Conservation (phyloP, 2,888 invertebrate genomes). For the Nineta flava region DNA sequence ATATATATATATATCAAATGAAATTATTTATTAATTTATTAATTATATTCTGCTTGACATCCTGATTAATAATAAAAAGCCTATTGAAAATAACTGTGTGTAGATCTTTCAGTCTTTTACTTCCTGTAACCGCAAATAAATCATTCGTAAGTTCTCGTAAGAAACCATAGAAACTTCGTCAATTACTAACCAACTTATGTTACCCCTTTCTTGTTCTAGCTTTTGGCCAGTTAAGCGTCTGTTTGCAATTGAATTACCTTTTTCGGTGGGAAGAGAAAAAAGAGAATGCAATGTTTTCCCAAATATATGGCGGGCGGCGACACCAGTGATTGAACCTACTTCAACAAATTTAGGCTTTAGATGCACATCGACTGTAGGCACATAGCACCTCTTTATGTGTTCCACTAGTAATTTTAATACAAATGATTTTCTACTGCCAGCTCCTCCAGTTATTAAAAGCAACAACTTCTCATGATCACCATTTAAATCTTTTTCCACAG, state of each 20-base stretch:
- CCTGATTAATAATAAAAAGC: too few relatives aligned
- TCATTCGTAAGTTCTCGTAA: constrained; percentile 13
- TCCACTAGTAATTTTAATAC: too few relatives aligned
- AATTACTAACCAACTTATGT: too few relatives aligned
- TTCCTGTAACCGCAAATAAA: constrained; percentile 7
- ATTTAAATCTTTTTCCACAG: constrained; percentile 4
- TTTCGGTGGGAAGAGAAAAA: constrained; percentile 11
- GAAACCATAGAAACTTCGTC: constrained; percentile 12
- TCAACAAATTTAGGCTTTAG: constrained; percentile 10
- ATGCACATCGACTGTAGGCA: constrained; percentile 2
- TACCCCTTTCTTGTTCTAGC: constrained; percentile 11
- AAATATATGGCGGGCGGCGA: constrained; percentile 9
- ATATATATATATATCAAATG: too few relatives aligned
- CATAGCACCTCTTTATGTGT: too few relatives aligned
- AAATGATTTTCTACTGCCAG: too few relatives aligned
- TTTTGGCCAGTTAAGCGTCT: constrained; percentile 11
- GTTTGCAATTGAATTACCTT: constrained; percentile 10
- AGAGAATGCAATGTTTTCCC: constrained; percentile 11
- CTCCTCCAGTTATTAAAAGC: constrained; percentile 18
- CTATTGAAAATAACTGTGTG: too few relatives aligned
- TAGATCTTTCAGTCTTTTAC: too few relatives aligned
- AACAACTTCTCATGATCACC: constrained; percentile 10
- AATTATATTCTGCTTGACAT: too few relatives aligned
- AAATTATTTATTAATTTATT: too few relatives aligned
- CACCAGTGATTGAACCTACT: constrained; percentile 5